Evolutionary conservation across 2,888 invertebrate species (phyloP).

Genomic region (Homarus gammarus): DNA sequence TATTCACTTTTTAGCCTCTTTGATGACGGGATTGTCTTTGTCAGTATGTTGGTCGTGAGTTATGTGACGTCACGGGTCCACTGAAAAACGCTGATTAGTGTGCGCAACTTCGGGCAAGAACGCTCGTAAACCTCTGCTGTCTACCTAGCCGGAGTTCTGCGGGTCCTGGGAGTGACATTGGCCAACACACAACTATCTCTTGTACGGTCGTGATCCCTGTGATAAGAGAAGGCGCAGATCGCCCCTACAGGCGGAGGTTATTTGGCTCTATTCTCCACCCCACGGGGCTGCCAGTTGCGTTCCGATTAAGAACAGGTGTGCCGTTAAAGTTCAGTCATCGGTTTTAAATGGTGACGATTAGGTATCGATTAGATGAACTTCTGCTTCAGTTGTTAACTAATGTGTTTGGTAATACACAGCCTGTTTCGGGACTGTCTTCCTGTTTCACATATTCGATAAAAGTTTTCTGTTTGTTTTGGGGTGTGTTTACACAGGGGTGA

Average conservation of each 20-base stretch:
- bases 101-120: slow-evolving; percentile 58
- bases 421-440: no score
- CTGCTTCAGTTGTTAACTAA: no score
- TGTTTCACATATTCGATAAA: no score
- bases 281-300: background rate
- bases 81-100: slow-evolving; percentile 64
- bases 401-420: no score
- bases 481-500: background rate
- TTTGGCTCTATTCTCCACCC: background rate
- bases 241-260: background rate
- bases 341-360: background rate
- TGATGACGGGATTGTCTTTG: slow-evolving; percentile 37
- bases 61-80: slow-evolving; percentile 51
- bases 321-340: background rate
- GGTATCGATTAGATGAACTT: background rate
- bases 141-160: slow-evolving; percentile 17
- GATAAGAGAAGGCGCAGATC: background rate
- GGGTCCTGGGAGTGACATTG: background rate
- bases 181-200: background rate
- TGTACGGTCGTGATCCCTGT: background rate
- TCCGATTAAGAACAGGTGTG: background rate
- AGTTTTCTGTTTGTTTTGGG: background rate
- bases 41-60: slow-evolving; percentile 41
- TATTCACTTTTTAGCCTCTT: slow-evolving; percentile 5
- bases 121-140: slow-evolving; percentile 50